These are phyloP conservation scores for Bubalus kerabau DNA, from an alignment of 2,113 vertebrate species.

Conservation along the genomic window DNA sequence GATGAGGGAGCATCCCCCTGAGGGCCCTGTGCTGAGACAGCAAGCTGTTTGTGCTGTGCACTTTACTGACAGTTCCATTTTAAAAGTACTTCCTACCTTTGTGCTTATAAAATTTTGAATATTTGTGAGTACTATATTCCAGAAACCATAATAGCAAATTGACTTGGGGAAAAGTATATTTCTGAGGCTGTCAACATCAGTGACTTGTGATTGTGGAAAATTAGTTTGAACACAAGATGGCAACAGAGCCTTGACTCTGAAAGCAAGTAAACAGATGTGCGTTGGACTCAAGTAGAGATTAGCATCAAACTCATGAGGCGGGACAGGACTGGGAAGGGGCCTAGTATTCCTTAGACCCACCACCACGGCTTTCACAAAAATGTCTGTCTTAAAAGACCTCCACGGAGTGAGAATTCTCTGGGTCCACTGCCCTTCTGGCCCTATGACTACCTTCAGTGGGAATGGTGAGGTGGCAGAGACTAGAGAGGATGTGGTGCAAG, in stretches of 20 bases:
- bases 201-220: background rate
- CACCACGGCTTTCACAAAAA: background rate
- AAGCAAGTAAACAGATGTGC: background rate
- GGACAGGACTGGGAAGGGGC: background rate
- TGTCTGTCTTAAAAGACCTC: background rate
- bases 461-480: background rate
- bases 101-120: background rate
- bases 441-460: background rate
- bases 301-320: background rate
- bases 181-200: background rate
- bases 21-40: background rate
- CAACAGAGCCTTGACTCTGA: slow-evolving; percentile 22
- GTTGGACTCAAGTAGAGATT: background rate
- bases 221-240: slow-evolving; percentile 69
- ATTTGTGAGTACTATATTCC: background rate
- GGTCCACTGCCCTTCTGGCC: background rate
- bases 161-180: background rate
- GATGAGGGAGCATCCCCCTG: background rate
- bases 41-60: background rate
- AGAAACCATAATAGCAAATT: background rate
- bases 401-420: background rate
- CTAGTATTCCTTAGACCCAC: background rate
- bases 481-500: background rate
- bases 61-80: background rate
- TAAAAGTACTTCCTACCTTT: background rate